Base-by-base conservation (phyloP, 2,888 invertebrate genomes). In the Plutella xylostella region DNA sequence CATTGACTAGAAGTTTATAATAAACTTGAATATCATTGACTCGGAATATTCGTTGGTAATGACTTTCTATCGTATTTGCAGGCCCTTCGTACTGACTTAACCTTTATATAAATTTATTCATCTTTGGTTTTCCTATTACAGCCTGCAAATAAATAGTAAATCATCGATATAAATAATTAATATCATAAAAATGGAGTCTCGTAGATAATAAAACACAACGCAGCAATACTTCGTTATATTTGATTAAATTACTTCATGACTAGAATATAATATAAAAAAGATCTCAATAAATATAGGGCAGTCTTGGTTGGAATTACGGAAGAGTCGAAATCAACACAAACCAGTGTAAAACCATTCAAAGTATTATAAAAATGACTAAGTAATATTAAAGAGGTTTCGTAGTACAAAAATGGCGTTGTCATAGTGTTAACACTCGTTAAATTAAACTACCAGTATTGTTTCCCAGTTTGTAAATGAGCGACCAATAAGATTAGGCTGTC, bases 251-350 rank as follows among this genome's bases (percentile, higher is more conserved):
- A 57, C 60, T 56, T 68, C 64, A 65, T 71, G 68, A 67, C 58
- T 33, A 12, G n/a, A n/a, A 33, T 33, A 33, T 15, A 15, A 15
- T 33, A 33, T 37, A 37, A 37, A 37, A 80, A 82, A 74, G 77
- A 78, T 66, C 79, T 76, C 78, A 78, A 79, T 80, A 80, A 78
- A 72, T 77, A 76, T 80, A 82, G 79, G 82, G 78, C 82, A 83
- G 82, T 82, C 82, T 82, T 82, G 66, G 74, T 78, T 80, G 80
- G 79, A 79, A 72, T 77, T 75, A 77, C 77, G 75, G 76, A 72
- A 75, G 68, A 65, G 65, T n/a, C n/a, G n/a, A n/a, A 25, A 12
- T 71, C 63, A 77, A 76, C 70, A 58, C 64, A 78, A 77, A 75
- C 14, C 69, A 58, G 66, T 71, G 70, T 73, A 72, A 74, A 74